Conservation (phyloP, 53 echinoderm and acorn worm genomes). For the Echinarachnius parma region DNA sequence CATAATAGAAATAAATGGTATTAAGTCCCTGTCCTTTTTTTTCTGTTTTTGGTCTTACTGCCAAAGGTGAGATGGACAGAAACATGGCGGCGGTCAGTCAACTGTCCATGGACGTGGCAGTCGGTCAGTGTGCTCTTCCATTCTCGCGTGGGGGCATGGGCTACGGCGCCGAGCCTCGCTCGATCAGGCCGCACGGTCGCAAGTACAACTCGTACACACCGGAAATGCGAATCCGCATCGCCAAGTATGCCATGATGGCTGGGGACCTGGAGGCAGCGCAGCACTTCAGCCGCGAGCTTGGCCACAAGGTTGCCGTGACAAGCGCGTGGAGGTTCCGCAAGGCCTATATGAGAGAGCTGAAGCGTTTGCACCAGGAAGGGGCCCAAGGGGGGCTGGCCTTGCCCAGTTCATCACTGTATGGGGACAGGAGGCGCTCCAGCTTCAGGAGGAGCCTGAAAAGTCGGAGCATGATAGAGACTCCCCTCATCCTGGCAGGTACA, state of each 20-base stretch:
- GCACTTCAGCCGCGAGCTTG: conserved; percentile 38
- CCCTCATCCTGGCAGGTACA: background rate
- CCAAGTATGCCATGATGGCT: conserved; percentile 39
- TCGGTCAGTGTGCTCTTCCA: conserved; percentile 36
- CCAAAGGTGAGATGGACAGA: conserved; percentile 25
- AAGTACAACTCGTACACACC: conserved; percentile 45
- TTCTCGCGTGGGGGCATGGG: conserved; percentile 16
- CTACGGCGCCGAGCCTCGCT: no score
- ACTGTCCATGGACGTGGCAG: conserved; percentile 29
- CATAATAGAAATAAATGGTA: no score
- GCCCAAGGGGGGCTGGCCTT: background rate
- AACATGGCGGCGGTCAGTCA: conserved; percentile 33
- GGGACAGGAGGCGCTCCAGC: conserved; percentile 11
- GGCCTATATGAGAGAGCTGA: conserved; percentile 38
- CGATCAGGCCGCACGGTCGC: conserved; percentile 39
- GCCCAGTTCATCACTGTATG: background rate
- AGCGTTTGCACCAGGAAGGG: conserved; percentile 32
- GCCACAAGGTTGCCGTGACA: conserved; percentile 37
- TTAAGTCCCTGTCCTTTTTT: background rate
- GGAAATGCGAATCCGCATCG: conserved; percentile 44
- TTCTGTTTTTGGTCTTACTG: background rate
- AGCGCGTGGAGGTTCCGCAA: conserved; percentile 40
- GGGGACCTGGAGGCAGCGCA: conserved; percentile 45
- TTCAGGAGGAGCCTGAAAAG: background rate
- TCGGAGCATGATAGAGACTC: background rate